phyloP scores from a whole-genome alignment of 2,888 invertebrate genomes.

The Argyresthia albistria region DNA sequence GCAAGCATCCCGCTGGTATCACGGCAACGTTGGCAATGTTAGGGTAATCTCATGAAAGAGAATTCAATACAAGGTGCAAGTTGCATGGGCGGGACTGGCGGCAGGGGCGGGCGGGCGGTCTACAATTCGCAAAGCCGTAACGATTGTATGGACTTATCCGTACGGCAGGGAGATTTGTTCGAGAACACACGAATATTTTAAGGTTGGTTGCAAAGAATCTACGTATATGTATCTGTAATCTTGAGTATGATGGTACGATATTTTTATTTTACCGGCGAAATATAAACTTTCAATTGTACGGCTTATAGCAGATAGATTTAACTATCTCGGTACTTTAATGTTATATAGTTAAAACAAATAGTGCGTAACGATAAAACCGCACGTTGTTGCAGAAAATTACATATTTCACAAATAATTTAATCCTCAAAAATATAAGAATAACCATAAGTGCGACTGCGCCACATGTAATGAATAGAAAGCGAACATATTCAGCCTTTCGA shows the following conservation, averaged over 20 bases:
- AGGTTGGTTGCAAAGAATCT: neutral
- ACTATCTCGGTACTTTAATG: too few species aligned
- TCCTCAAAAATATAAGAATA: neutral
- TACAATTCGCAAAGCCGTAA: slow-evolving; percentile 41
- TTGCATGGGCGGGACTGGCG: slow-evolving; percentile 22
- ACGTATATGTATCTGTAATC: neutral
- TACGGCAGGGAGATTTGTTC: slow-evolving; percentile 36
- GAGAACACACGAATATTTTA: slow-evolving; percentile 2
- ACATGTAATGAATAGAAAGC: too few species aligned
- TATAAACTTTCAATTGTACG: too few species aligned
- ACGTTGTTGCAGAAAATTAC: too few species aligned
- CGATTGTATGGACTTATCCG: slow-evolving; percentile 60
- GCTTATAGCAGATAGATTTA: neutral
- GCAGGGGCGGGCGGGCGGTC: slow-evolving; percentile 21
- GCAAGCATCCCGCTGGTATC: too few species aligned
- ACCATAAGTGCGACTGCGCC: neutral
- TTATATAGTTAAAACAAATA: neutral
- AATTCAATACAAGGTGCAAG: slow-evolving; percentile 45
- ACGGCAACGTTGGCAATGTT: neutral
- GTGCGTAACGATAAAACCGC: neutral
- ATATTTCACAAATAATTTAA: neutral
- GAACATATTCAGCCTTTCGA: too few species aligned
- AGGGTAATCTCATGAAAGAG: slow-evolving; percentile 33
- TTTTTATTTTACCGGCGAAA: neutral
- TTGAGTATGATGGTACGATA: neutral